These are phyloP conservation scores for Trachelus iudaicus DNA, from an alignment of 2,888 invertebrate species.

Conservation along the genomic window DNA sequence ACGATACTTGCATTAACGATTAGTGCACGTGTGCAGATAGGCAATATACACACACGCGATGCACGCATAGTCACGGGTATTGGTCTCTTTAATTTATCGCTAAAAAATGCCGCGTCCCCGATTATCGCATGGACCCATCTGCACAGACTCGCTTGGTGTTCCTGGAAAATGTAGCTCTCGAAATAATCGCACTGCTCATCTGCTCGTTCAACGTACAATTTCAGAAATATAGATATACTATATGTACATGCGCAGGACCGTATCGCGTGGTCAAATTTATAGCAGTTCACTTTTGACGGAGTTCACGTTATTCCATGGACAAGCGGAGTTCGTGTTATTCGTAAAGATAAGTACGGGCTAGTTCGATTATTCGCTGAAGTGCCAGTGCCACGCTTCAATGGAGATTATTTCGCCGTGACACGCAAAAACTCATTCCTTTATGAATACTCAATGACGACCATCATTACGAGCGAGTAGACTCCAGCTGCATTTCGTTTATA, in stretches of 20 bases:
- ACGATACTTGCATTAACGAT: not conserved
- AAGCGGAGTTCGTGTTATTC: not conserved
- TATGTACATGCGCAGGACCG: not conserved
- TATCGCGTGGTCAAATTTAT: not conserved
- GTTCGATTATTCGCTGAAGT: not conserved
- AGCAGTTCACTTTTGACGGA: not conserved
- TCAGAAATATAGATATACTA: not conserved
- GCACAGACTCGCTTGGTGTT: not conserved
- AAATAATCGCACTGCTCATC: not conserved
- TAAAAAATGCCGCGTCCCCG: not conserved
- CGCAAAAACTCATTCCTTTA: not conserved
- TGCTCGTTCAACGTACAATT: not conserved
- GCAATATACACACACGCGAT: not conserved
- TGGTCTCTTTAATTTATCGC: not conserved
- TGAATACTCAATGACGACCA: not conserved
- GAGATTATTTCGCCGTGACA: not conserved
- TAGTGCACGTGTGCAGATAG: not conserved
- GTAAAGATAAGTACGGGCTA: not conserved
- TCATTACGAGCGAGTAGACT: not conserved
- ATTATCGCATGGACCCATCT: not conserved
- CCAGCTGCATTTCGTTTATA: not conserved
- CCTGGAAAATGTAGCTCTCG: not conserved
- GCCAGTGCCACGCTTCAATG: not conserved
- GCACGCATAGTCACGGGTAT: not conserved
- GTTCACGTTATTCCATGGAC: not conserved